Conservation (phyloP, 2,113 vertebrate genomes). For the Nettapus auritus region DNA sequence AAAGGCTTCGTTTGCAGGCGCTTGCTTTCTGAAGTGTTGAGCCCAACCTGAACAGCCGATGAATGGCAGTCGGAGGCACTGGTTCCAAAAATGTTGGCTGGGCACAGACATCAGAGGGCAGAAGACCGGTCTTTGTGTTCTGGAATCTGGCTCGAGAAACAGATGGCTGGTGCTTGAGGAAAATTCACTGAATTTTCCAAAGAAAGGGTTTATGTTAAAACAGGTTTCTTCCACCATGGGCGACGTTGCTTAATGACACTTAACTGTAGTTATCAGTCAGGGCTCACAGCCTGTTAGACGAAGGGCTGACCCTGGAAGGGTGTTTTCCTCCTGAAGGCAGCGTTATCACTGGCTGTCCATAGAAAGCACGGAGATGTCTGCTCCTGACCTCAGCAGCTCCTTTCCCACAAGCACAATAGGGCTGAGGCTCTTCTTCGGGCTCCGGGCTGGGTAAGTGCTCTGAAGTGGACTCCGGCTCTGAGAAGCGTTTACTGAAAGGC, state of each 20-base stretch:
- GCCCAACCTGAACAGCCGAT: neutral
- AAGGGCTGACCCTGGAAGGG: neutral
- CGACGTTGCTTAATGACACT: neutral
- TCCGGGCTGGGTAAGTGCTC: neutral
- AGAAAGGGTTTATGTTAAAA: neutral
- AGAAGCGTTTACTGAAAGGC: neutral
- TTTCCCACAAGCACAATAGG: neutral
- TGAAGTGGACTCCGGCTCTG: neutral
- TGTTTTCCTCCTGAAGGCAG: neutral
- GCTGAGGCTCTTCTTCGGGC: neutral
- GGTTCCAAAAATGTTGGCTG: neutral
- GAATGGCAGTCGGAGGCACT: neutral
- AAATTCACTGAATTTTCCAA: neutral
- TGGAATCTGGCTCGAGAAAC: neutral
- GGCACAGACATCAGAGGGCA: neutral
- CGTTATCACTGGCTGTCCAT: rapidly evolving
- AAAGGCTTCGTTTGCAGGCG: neutral
- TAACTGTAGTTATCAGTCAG: neutral
- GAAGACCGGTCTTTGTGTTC: neutral
- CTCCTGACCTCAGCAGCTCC: neutral
- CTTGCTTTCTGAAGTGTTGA: neutral
- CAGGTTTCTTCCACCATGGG: neutral
- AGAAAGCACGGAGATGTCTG: neutral
- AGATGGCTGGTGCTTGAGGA: neutral
- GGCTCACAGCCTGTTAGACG: neutral